Base-by-base conservation (phyloP, 1,140 invertebrate species). In the Dryas iulia region DNA sequence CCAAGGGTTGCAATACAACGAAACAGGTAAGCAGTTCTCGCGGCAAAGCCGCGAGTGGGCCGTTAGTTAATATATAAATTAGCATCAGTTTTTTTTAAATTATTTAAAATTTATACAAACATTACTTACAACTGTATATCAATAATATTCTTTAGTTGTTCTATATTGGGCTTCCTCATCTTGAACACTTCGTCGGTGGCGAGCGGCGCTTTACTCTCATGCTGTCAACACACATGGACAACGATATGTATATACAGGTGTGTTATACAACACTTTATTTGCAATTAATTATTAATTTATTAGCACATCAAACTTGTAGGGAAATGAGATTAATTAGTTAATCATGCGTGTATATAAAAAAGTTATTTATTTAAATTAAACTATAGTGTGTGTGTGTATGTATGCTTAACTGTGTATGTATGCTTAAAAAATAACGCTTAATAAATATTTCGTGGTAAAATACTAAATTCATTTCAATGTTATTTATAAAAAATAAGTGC, bases 151-250 rank as follows among this genome's bases (percentile, higher is more conserved):
- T 82, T 84, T 33, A 83, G 70, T 57, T 85, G 78, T 65, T 86
- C 79, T 21, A 83, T 78, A 72, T 77, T 81, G 25, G 76, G 69
- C 31, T 72, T 63, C 3, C 66, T 65, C 57, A 63, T 68, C 70
- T 71, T 67, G 65, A 66, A 74, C 10, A 66, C 66, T 14, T 77
- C 76, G 30, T 81, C 79, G 7, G 73, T 24, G 14, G 54, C 33
- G 56, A 73, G 21, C 53, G 70, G 31, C 56, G 84, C 69, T 64
- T 77, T 80, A 69, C 74, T 76, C 73, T 87, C 87, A 87, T 86
- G 86, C 87, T 90, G 87, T 81, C 81, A 84, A 90, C 81, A 86
- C 80, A 69, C 76, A 83, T 68, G 53, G 57, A 77, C 61, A 68
- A 78, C 72, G 39, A 69, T 65, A 70, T 75, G 73, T 80, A 81